Evolutionary conservation across 2,888 invertebrate genomes (phyloP), one percentile per base, ranked within the genome.

Genomic region (Thyatira batis): DNA sequence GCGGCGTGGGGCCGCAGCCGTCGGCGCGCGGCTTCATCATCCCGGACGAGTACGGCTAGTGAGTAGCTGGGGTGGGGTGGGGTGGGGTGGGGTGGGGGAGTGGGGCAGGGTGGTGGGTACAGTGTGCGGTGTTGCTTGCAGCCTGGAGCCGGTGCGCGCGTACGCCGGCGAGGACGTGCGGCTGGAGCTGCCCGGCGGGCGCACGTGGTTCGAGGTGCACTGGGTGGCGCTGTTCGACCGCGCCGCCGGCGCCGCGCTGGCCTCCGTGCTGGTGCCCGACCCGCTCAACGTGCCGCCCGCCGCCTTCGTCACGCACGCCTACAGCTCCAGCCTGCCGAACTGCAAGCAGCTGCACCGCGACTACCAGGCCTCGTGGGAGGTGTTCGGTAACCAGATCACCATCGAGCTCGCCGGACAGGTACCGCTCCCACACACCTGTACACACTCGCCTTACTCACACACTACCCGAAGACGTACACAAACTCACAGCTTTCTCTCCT

Each of bases 21-120:
- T 95, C 95, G 10, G 93, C 95, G 45, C 95, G 95, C 70, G 98
- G 98, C 0, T 91, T 89, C 65, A 96, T 95, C 87, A 95, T 98
- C 60, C 97, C 98, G 0, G 97, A 98, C 84, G 98, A 98, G 85
- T 94, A 95, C 71, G 98, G 98, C 92, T 98, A 97, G 97, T 98
- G 87, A 95, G 97, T 94, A 45, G 17, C 43, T 8, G 13, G 17
- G 10, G 3, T 20, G 13, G 11, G 5, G 39, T 8, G 28, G 6
- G n/a, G 25, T 30, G 27, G 30, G 20, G 17, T 4, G 20, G 1
- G 8, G 23, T 23, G 23, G 28, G 6, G n/a, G 25, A 17, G 27
- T 33, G 20, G 17, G 2, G 20, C 8, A 2, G 88, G 95, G 97
- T 94, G 23, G 23, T 23, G 23, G 23, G 3, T 10, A n/a, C 0